Conservation (phyloP, 2,888 invertebrate genomes). For the Beris chalybata region DNA sequence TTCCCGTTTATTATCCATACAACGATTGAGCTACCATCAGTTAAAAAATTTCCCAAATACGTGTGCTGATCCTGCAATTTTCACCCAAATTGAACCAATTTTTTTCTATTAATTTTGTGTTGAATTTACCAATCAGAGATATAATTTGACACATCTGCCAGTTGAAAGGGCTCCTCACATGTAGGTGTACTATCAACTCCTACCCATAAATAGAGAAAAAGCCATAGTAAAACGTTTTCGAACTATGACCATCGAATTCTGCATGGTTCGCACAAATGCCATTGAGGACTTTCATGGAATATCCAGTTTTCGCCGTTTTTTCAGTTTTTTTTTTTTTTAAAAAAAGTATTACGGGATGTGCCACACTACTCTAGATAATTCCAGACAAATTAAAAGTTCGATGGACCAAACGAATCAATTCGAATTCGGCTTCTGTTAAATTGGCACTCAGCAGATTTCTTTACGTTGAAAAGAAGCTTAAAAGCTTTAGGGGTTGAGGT, state of each 20-base stretch:
- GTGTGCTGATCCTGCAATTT: no score
- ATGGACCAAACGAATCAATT: slow-evolving; percentile 29
- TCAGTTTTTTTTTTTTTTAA: background rate
- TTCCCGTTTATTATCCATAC: no score
- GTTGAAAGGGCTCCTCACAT: background rate
- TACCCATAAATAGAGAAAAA: background rate
- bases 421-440: slow-evolving; percentile 32
- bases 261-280: slow-evolving; percentile 23
- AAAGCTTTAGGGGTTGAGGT: slow-evolving; percentile 13
- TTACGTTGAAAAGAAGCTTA: slow-evolving; percentile 29
- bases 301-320: background rate
- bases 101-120: slow-evolving; percentile 1
- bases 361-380: slow-evolving; percentile 26
- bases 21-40: no score
- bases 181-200: no score
- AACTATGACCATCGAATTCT: slow-evolving; percentile 13
- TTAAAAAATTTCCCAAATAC: no score
- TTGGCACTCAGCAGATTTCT: slow-evolving; percentile 33
- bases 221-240: background rate
- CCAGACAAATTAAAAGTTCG: slow-evolving; percentile 29
- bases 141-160: slow-evolving; percentile 12
- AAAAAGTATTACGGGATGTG: slow-evolving; percentile 25
- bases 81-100: no score
- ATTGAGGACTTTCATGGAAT: slow-evolving; percentile 9
- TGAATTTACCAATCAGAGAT: background rate